These are phyloP conservation scores for Poeciliopsis paucimaculata DNA, from an alignment of 2,797 vertebrate species.

Conservation along the genomic window DNA sequence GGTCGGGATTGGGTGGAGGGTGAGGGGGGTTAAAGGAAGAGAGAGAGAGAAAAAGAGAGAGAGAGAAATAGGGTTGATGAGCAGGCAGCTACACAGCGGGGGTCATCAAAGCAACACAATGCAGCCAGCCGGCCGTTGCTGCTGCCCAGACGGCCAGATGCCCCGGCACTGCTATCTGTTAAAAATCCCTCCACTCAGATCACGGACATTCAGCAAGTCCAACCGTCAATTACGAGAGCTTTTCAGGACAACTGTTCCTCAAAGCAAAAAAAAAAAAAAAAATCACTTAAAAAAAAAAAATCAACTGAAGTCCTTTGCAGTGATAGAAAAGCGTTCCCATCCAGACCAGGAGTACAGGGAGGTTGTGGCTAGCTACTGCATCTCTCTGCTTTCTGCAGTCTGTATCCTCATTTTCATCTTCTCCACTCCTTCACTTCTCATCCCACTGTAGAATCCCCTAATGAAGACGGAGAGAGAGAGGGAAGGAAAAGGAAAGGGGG, in stretches of 20 bases:
- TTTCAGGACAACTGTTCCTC: slow-evolving; percentile 11
- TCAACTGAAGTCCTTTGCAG: slow-evolving; percentile 40
- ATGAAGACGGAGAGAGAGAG: slow-evolving; percentile 23
- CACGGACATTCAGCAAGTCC: slow-evolving; percentile 21
- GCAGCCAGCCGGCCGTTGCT: slow-evolving; percentile 83
- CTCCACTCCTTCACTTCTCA: slow-evolving; percentile 75
- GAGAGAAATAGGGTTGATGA: slow-evolving; percentile 81
- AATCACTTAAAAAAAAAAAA: slow-evolving; percentile 8
- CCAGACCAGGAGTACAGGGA: slow-evolving; percentile 68
- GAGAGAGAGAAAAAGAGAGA: slow-evolving; percentile 56
- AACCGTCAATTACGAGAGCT: slow-evolving; percentile 7
- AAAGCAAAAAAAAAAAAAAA: not conserved
- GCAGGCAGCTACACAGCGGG: slow-evolving; percentile 92
- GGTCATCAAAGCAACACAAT: slow-evolving; percentile 96
- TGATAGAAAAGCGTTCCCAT: slow-evolving; percentile 68
- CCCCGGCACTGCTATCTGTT: slow-evolving; percentile 42
- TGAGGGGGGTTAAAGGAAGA: not conserved
- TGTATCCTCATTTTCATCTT: slow-evolving; percentile 51
- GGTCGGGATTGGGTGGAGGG: slow-evolving; percentile 2
- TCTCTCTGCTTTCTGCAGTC: slow-evolving; percentile 55
- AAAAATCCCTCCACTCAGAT: slow-evolving; percentile 33
- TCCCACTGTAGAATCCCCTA: slow-evolving; percentile 52
- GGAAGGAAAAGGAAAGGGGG: slow-evolving; percentile 20
- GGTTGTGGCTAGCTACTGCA: slow-evolving; percentile 61
- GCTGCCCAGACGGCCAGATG: slow-evolving; percentile 81